These are phyloP conservation scores for Falco novaeseelandiae DNA, from an alignment of 2,797 vertebrate species.

Conservation along the genomic window DNA sequence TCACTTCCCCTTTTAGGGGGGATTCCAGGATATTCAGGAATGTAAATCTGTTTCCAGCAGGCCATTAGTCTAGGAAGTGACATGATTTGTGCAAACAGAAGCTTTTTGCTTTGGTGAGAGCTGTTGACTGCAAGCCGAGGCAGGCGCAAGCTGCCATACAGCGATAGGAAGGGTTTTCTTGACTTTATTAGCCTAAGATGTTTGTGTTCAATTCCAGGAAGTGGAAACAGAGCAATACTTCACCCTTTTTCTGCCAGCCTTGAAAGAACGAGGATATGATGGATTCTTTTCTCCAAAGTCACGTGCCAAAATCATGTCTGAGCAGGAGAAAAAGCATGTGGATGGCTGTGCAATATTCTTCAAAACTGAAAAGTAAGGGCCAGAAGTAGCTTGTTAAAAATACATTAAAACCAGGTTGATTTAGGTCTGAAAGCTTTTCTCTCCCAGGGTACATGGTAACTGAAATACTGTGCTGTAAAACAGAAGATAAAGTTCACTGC, in stretches of 20 bases:
- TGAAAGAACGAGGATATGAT: slow-evolving; percentile 95
- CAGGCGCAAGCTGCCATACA: background rate
- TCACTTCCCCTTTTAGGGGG: background rate
- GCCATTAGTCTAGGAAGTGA: background rate
- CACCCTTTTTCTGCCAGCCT: slow-evolving; percentile 92
- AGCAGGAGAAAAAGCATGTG: slow-evolving; percentile 96
- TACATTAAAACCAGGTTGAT: background rate
- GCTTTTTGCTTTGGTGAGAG: background rate
- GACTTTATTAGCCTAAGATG: background rate
- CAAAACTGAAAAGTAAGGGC: slow-evolving; percentile 93
- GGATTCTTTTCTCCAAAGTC: slow-evolving; percentile 99
- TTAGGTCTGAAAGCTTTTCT: background rate
- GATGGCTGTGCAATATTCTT: slow-evolving; percentile 98
- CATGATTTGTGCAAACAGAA: background rate
- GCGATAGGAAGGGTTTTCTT: background rate
- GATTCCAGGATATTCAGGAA: background rate
- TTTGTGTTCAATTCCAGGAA: slow-evolving; percentile 82
- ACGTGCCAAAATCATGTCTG: slow-evolving; percentile 98
- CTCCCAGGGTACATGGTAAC: background rate
- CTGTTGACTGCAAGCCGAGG: background rate
- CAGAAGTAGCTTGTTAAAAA: background rate
- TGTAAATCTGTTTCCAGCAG: background rate
- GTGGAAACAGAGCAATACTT: slow-evolving; percentile 99
- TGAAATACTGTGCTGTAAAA: background rate
- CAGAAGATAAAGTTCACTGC: background rate